Conservation (phyloP, 2,888 invertebrate species). For the Vandiemenella viatica region DNA sequence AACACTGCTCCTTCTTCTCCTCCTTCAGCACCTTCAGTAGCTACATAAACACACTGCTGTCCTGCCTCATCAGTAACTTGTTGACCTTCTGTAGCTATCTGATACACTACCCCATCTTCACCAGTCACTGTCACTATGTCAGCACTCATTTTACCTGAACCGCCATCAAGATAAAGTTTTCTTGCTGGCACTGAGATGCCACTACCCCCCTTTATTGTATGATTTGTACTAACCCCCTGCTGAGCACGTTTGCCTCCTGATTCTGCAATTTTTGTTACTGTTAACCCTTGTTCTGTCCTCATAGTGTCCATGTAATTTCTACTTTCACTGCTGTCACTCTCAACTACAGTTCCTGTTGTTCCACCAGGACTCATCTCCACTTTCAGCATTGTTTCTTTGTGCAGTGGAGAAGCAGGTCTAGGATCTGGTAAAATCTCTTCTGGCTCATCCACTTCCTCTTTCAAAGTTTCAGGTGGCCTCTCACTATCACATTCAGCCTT, state of each 20-base stretch:
- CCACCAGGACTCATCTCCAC: slow-evolving; percentile 45
- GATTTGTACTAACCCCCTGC: slow-evolving; percentile 1
- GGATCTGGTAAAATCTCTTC: slow-evolving; percentile 14
- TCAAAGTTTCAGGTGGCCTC: slow-evolving; percentile 19
- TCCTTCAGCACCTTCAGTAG: slow-evolving; percentile 38
- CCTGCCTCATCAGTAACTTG: slow-evolving; percentile 40
- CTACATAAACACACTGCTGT: slow-evolving; percentile 51
- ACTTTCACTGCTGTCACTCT: slow-evolving; percentile 18
- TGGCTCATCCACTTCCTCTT: slow-evolving; percentile 5
- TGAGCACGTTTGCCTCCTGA: slow-evolving; percentile 2
- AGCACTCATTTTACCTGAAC: background rate
- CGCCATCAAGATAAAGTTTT: slow-evolving; percentile 9
- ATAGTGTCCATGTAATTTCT: slow-evolving; percentile 8
- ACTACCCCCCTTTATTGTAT: slow-evolving; percentile 1
- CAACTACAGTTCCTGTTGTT: slow-evolving; percentile 43
- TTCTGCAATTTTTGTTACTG: slow-evolving; percentile 10
- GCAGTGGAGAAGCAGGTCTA: slow-evolving; percentile 8
- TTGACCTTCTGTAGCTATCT: slow-evolving; percentile 29
- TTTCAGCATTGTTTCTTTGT: slow-evolving; percentile 20
- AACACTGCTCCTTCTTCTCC: slow-evolving; percentile 29
- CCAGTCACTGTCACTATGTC: slow-evolving; percentile 64
- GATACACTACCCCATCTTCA: slow-evolving; percentile 68
- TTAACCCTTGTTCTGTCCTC: slow-evolving; percentile 10
- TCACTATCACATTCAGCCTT: slow-evolving; percentile 22
- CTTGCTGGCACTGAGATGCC: slow-evolving; percentile 12